Evolutionary conservation across 2,113 vertebrate genomes (phyloP), one percentile per base, ranked within the genome.

Genomic region (Pterophyllum scalare): DNA sequence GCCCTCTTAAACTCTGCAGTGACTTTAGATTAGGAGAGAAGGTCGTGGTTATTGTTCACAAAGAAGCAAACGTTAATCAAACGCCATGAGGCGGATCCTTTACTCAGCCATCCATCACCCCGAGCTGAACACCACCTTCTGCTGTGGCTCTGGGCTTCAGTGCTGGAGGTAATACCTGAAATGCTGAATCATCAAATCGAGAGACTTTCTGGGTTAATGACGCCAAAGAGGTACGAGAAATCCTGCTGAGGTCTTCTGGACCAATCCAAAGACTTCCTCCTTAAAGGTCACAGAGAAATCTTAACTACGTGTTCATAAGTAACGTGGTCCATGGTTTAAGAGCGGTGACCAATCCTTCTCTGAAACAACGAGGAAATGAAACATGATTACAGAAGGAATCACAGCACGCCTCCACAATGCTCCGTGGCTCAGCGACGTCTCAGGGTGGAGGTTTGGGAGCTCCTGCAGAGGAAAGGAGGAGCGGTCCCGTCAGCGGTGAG

Each of bases 51-150:
- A 65, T 43, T 24, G 62, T 17, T 43, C 38, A 14, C 13, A 14
- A 46, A 46, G 13, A 43, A 43, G 6, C 40, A 43, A 43, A 46
- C 40, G 2, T 43, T 13, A 43, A 12, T 13, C 12, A 46, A 46
- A 46, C n/a, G 13, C 40, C 62, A 43, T 19, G 14, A 67, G 3
- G 38, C 24, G 22, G 0, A 24, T 5, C 9, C 24, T 70, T 49
- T 0, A 70, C 24, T n/a, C n/a, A n/a, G n/a, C 40, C 64, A 28
- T 28, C 40, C 40, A 28, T 49, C 40, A 28, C 64, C 64, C 56
- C 0, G 5, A 49, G 14, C 64, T 49, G 40, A 0, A 28, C 64
- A 0, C 24, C 40, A 28, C 24, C 40, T 49, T 70, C 64, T 70
- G 40, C 24, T 49, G 65, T 15, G 24, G 22, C 15, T 28, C 65